Evolutionary conservation across 1,140 invertebrate species (phyloP), one percentile per base, ranked within the genome.

Genomic region (Scaptomyza hsui): DNA sequence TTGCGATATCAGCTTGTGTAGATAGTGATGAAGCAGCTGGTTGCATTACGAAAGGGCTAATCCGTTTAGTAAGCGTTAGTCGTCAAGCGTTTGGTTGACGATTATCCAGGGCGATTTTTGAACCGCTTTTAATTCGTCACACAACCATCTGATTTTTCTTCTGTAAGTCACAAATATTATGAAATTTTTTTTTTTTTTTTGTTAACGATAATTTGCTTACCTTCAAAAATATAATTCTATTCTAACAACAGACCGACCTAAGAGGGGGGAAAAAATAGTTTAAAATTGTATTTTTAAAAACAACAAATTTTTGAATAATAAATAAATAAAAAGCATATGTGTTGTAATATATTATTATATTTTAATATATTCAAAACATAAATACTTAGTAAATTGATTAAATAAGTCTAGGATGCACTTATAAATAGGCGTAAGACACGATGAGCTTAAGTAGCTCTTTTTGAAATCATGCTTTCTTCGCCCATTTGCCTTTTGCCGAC

Each of bases 21-120:
- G 78, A 60, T 73, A 74, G 13, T 71, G 49, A 49, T 48, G 78
- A 49, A 60, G 78, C 49, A 59, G 73, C 57, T 72, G 75, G 72
- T 90, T 88, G 88, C 88, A 90, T 90, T 71, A 86, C 81, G 69
- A 71, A 74, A 32, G 32, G 35, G 48, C 57, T 48, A 19, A 35
- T 19, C 32, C 39, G 32, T 47, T 48, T 65, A 16, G 26, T 35
- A 74, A 60, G 12, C 35, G 42, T 4, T 72, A 63, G 68, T 76
- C 69, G 57, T 57, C 47, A 67, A 78, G 72, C 65, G 75, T 53
- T 70, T 51, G 35, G 24, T 55, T 47, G 68, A 71, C 75, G 67
- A 7, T 79, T 79, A 57, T 83, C 61, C 56, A 49, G 77, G 77
- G 47, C 71, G 44, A 57, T 69, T 63, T 45, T 52, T 24, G 32